Percentiles rank a stretch among this genome's conserved stretches.
Conservation (phyloP, 2,113 vertebrate genomes). For the Craseonycteris thonglongyai region DNA sequence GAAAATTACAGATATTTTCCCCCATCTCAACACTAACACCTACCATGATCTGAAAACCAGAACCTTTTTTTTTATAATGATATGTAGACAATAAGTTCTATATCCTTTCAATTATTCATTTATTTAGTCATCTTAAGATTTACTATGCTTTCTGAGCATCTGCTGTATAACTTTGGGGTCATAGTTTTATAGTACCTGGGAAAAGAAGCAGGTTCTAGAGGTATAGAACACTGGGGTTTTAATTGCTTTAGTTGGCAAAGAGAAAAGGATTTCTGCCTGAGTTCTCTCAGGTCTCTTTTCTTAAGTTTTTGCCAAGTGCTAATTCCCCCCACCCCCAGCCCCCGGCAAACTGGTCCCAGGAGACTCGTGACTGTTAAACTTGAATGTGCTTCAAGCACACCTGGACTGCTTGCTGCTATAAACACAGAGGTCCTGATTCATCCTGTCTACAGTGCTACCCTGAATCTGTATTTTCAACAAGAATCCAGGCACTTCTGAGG, state of each 20-base stretch:
- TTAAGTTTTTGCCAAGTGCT: neutral
- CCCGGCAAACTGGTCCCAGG: neutral
- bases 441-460: neutral
- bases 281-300: neutral
- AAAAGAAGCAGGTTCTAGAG: neutral
- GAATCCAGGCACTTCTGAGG: neutral
- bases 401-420: neutral
- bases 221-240: neutral
- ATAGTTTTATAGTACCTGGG: neutral
- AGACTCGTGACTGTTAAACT: neutral
- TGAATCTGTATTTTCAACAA: neutral
- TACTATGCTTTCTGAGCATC: neutral
- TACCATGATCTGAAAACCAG: neutral
- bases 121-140: neutral
- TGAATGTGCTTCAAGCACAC: neutral
- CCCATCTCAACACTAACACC: neutral
- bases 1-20: neutral
- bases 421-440: neutral
- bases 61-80: neutral
- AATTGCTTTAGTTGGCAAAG: constrained; percentile 20
- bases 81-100: neutral
- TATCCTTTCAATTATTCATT: neutral
- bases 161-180: neutral
- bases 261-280: constrained; percentile 6
- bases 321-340: too few relatives aligned